Evolutionary conservation across 2,113 vertebrate genomes (phyloP).

Genomic region (Strigops habroptila): DNA sequence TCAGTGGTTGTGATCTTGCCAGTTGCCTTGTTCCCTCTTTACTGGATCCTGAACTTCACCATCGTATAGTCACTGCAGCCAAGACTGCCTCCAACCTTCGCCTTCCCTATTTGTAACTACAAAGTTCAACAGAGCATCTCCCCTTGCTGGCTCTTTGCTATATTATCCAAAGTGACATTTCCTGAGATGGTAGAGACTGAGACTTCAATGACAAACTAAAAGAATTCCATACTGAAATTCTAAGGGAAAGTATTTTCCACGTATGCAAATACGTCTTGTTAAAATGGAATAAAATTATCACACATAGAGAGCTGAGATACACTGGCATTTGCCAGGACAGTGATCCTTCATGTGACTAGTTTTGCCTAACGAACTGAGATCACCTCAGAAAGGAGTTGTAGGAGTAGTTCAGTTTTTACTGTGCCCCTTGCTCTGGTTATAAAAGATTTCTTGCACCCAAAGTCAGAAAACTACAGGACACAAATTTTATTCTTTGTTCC

Average conservation of each 20-base stretch:
- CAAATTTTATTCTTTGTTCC: not conserved
- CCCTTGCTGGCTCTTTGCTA: not conserved
- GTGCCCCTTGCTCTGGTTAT: not conserved
- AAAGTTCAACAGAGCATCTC: not conserved
- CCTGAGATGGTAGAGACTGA: not conserved
- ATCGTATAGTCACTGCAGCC: not conserved
- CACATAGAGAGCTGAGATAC: not conserved
- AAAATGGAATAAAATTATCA: not conserved
- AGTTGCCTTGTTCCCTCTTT: not conserved
- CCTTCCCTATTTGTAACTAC: not conserved
- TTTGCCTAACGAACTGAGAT: not conserved
- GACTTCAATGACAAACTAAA: not conserved
- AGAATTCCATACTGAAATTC: not conserved
- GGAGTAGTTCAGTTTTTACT: not conserved
- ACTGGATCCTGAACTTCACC: not conserved
- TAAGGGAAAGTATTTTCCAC: not conserved
- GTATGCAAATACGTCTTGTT: not conserved
- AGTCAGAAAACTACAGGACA: not conserved
- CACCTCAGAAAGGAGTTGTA: not conserved
- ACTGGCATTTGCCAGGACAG: not conserved
- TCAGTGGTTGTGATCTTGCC: not conserved
- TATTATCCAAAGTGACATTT: not conserved
- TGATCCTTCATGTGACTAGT: not conserved
- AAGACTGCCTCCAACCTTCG: not conserved
- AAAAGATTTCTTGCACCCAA: not conserved